A percentile compares a stretch with the other conserved stretches of the same genome.
phyloP scores from a whole-genome alignment of 2,797 vertebrate genomes.

The Cyclopterus lumpus region DNA sequence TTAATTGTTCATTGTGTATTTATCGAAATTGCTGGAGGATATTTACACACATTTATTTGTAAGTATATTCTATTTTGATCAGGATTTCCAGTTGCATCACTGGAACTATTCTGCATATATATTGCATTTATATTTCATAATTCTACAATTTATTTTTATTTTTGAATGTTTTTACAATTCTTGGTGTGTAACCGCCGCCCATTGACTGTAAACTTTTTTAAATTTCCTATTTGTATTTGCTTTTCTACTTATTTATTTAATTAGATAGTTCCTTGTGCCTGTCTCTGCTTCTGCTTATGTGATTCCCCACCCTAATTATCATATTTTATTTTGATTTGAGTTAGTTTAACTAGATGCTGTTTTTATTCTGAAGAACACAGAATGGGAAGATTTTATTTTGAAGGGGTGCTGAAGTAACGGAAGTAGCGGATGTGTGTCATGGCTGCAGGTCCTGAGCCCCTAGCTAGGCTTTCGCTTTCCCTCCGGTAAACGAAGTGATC shows the following conservation, averaged over 20 bases:
- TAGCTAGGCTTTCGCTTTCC: slow-evolving; percentile 49
- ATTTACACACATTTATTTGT: neutral
- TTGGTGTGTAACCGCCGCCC: too few species aligned
- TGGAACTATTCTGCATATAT: neutral
- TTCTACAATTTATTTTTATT: neutral
- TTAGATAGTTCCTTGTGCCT: neutral
- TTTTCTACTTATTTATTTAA: neutral
- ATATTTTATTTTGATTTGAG: neutral
- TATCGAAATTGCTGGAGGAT: neutral
- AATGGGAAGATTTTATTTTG: slow-evolving; percentile 38
- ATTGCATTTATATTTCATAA: neutral
- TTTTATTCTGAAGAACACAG: slow-evolving; percentile 12
- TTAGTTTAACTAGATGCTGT: neutral
- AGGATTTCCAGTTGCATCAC: neutral
- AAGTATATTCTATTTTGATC: neutral
- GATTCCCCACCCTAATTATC: neutral
- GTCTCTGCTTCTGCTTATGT: neutral
- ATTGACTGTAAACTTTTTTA: neutral
- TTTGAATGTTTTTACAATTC: neutral
- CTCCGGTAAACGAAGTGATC: accelerated
- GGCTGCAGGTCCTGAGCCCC: neutral
- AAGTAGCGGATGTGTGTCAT: slow-evolving; percentile 20
- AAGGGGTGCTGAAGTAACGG: slow-evolving; percentile 9
- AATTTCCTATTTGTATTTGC: neutral
- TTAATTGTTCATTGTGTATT: neutral